Conservation (phyloP, 2,113 vertebrate genomes). For the Echinops telfairi region DNA sequence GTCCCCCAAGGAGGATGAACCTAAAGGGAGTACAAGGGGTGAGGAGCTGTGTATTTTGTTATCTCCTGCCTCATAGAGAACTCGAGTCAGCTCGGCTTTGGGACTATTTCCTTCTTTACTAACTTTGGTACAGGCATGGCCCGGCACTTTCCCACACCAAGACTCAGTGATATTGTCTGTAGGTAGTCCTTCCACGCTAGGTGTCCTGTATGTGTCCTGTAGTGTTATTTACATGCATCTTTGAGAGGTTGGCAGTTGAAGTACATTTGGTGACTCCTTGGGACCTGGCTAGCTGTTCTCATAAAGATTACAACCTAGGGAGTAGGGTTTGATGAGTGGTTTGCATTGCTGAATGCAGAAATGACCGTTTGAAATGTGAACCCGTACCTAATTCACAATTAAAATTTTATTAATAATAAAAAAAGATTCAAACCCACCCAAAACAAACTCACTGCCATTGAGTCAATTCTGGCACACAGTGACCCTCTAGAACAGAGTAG, state of each 20-base stretch:
- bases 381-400: too few species aligned
- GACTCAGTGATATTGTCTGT: not conserved
- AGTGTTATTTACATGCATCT: not conserved
- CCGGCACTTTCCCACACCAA: not conserved
- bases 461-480: too few species aligned
- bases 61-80: not conserved
- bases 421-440: too few species aligned
- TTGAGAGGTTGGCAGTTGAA: not conserved
- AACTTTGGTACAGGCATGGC: not conserved
- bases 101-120: not conserved
- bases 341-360: too few species aligned
- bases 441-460: too few species aligned
- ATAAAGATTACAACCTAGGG: not conserved
- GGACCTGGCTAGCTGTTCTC: not conserved
- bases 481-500: too few species aligned
- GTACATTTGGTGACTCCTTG: not conserved
- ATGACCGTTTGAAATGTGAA: too few species aligned
- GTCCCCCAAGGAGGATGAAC: not conserved
- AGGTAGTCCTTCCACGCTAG: constrained; percentile 18
- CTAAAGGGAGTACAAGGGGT: too few species aligned
- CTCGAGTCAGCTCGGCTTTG: not conserved
- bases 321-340: too few species aligned
- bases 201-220: not conserved
- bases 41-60: not conserved
- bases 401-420: too few species aligned